Conservation (phyloP, 2,113 vertebrate species). For the human (Homo sapiens) region GRCh38 chr7:3179001-3179500, state of each 20-base stretch:
- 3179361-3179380: neutral
- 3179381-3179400: neutral
- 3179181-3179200: neutral
- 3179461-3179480: neutral
- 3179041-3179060: neutral
- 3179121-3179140: neutral
- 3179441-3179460: neutral
- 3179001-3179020: accelerated
- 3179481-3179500: neutral
- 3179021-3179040: neutral
- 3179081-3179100: neutral
- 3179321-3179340: neutral
- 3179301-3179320: neutral
- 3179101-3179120: neutral
- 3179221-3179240: neutral
- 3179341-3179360: too few species aligned
- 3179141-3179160: too few species aligned
- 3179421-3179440: neutral
- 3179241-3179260: neutral
- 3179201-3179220: neutral
- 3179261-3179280: neutral
- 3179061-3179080: accelerated
- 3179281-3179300: neutral
- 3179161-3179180: neutral
- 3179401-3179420: neutral